Evolutionary conservation across 2,113 vertebrate species (phyloP).

Genomic region (Meleagris gallopavo): DNA sequence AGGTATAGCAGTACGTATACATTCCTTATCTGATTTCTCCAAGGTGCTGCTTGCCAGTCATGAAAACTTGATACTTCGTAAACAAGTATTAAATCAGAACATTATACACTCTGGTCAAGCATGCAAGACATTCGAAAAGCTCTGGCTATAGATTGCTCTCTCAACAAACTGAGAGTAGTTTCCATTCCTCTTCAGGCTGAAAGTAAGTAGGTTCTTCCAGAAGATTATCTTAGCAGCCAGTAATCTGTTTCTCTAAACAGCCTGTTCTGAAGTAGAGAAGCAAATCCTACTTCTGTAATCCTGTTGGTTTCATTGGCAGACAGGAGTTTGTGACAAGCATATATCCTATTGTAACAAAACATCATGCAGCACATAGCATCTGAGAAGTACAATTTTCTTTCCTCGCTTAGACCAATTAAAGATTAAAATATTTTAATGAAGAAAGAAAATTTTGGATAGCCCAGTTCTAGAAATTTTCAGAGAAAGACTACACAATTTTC

Average conservation of each 20-base stretch:
- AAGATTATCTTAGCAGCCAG: background rate
- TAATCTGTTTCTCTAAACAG: background rate
- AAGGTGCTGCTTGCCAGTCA: background rate
- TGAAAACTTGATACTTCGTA: background rate
- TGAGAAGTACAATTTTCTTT: background rate
- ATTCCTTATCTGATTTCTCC: background rate
- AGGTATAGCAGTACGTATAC: background rate
- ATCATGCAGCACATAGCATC: fast-evolving
- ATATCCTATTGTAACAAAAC: background rate
- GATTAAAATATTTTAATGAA: fast-evolving
- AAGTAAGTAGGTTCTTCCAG: background rate
- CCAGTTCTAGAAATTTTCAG: fast-evolving
- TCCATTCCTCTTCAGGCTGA: background rate
- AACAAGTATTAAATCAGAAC: background rate
- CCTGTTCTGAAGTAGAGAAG: background rate
- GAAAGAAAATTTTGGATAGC: fast-evolving
- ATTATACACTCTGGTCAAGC: background rate
- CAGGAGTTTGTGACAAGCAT: background rate
- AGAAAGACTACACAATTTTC: fast-evolving
- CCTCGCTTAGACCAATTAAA: background rate
- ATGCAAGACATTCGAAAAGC: fast-evolving
- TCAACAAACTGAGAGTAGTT: background rate
- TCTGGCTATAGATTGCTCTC: background rate
- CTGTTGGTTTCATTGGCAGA: background rate
- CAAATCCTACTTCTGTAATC: constrained; percentile 3